Base-by-base conservation (phyloP, 2,888 invertebrate species). In the Scaptodrosophila latifasciaeformis region DNA sequence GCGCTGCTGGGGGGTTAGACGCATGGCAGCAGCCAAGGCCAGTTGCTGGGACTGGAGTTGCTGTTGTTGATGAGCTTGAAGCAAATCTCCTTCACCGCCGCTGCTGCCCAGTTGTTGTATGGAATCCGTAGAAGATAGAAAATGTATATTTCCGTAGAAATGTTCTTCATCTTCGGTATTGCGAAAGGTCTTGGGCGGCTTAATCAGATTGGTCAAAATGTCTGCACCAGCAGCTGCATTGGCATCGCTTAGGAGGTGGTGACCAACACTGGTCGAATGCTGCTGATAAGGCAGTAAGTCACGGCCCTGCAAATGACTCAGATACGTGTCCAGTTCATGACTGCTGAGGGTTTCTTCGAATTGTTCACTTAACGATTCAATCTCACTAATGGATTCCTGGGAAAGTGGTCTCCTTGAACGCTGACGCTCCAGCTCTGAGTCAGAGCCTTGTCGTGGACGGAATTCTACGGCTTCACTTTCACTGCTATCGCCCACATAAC, bases 341-440 rank as follows among this genome's bases (percentile, higher is more conserved):
- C 89, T 90, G 18, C 88, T 86, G 2, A 87, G 75, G 3, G 86
- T 84, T 31, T 90, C 90, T 66, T 89, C 88, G 47, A 89, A 88
- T 67, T 88, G 87, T 53, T 88, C 88, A 65, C 88, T 87, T 15
- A 90, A 85, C 9, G 90, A 89, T 54, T 90, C 90, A 37, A 92
- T 87, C 81, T 92, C 91, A 78, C 91, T 92, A 4, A 86, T 85
- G 35, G 92, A 92, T 69, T 93, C 92, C 78, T 92, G 92, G 15
- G 93, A 93, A 2, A 94, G 88, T 0, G 93, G 93, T 64, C 93
- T 87, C 45, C 93, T 88, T 72, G 92, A 93, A 35, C 92, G 84
- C 67, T 90, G 89, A 19, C 89, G 87, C 70, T 91, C 90, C 34
- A 90, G 67, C 1, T 88, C 88, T 58, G 90, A 89, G 64, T 87